Conservation (phyloP, 92 coral and sea anemone genomes). For the Pocillopora meandrina region DNA sequence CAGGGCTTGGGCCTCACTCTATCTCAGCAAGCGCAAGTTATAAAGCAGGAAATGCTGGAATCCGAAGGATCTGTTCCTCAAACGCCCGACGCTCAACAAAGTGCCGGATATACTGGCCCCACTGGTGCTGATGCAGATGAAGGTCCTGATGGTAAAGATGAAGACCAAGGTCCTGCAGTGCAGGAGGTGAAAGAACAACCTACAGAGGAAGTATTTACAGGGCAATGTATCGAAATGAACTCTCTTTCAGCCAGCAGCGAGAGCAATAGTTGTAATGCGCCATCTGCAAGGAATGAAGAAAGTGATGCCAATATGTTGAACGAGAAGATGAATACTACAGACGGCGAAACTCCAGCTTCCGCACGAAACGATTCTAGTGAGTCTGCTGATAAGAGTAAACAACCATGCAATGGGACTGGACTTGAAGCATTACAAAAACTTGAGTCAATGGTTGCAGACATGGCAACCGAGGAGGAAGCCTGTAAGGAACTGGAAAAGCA, state of each 20-base stretch:
- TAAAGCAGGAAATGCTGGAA: constrained; percentile 28
- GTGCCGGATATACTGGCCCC: not conserved
- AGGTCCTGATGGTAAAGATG: not conserved
- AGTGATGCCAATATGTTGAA: constrained; percentile 7
- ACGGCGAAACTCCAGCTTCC: constrained; percentile 1
- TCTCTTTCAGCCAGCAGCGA: not conserved
- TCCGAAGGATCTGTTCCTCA: constrained; percentile 5
- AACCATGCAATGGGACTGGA: constrained; percentile 42
- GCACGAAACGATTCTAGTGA: constrained; percentile 15
- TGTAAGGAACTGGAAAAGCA: constrained; percentile 71
- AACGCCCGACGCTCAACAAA: not conserved
- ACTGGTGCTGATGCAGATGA: not conserved
- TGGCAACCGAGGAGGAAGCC: constrained; percentile 93
- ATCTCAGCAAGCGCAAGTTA: constrained; percentile 16
- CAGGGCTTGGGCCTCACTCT: constrained; percentile 28
- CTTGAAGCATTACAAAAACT: constrained; percentile 89
- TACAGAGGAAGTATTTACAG: not conserved
- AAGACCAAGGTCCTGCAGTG: not conserved
- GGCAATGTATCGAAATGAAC: not conserved
- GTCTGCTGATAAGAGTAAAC: constrained; percentile 36
- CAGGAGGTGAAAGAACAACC: constrained; percentile 5
- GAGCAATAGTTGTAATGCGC: not conserved
- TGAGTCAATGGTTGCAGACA: constrained; percentile 98
- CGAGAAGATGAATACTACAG: not conserved
- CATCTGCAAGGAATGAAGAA: constrained; percentile 14